These are phyloP conservation scores for Proterorhinus semilunaris DNA, from an alignment of 2,113 vertebrate genomes.

Conservation along the genomic window DNA sequence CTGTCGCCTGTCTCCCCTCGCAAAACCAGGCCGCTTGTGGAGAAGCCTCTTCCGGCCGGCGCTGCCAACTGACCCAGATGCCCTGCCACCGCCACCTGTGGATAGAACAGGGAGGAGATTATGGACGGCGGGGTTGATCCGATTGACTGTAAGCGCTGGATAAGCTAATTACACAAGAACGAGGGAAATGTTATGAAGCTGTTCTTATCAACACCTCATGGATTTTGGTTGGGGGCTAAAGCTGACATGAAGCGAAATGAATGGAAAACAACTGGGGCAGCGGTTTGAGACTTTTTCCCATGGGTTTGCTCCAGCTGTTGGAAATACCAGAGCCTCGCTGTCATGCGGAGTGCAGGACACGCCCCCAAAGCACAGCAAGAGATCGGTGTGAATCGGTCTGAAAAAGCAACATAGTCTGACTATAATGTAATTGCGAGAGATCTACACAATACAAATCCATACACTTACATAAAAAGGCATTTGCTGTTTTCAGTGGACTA, in stretches of 20 bases:
- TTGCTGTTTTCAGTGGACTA: no score
- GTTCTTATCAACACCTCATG: background rate
- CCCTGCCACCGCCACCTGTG: constrained; percentile 59
- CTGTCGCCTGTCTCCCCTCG: constrained; percentile 72
- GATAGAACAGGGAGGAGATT: constrained; percentile 43
- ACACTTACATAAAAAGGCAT: no score
- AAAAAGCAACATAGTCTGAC: background rate
- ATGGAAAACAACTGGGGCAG: constrained; percentile 38
- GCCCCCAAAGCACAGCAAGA: constrained; percentile 23
- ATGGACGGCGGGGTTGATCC: constrained; percentile 29
- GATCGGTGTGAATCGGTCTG: constrained; percentile 22
- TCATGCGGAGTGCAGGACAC: constrained; percentile 44
- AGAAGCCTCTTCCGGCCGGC: constrained; percentile 68
- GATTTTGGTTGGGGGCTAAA: background rate
- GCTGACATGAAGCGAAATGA: constrained; percentile 19
- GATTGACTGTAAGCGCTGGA: background rate
- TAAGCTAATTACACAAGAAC: constrained; percentile 17
- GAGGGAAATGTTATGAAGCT: background rate
- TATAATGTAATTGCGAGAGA: no score
- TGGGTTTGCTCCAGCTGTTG: constrained; percentile 65
- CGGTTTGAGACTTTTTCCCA: constrained; percentile 54
- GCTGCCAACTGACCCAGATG: constrained; percentile 42
- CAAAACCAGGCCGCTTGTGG: constrained; percentile 78
- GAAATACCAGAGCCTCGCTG: constrained; percentile 63
- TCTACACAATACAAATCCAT: no score